A percentile compares a stretch with the other conserved stretches of the same genome.
These are phyloP conservation scores for Amiota communis DNA, from an alignment of 2,888 invertebrate genomes.

Conservation along the genomic window DNA sequence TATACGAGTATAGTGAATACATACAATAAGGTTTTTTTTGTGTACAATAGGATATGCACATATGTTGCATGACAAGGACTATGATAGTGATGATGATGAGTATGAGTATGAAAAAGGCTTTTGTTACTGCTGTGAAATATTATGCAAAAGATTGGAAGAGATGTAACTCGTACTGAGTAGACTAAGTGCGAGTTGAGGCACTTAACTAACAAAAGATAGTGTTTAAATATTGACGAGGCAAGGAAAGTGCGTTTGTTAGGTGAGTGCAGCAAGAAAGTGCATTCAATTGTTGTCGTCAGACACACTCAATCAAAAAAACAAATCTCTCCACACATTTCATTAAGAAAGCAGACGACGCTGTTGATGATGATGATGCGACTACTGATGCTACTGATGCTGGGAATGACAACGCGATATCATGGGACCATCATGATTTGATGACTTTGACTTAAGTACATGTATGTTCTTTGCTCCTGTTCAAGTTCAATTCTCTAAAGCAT, in stretches of 20 bases:
- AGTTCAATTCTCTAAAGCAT: background rate
- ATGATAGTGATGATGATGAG: too few species aligned
- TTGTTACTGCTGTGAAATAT: conserved; percentile 1
- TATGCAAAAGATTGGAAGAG: background rate
- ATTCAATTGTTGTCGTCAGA: conserved; percentile 23
- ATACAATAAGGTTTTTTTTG: background rate
- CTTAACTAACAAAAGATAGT: conserved; percentile 19
- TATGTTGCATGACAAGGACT: background rate
- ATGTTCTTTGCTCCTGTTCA: background rate
- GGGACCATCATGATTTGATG: too few species aligned
- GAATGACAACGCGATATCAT: too few species aligned
- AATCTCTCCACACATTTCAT: conserved; percentile 10
- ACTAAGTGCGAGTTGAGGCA: background rate
- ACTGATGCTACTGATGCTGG: background rate
- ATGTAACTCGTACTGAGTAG: background rate
- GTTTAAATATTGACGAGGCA: conserved; percentile 21
- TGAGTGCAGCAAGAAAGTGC: conserved; percentile 4
- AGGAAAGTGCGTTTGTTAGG: background rate
- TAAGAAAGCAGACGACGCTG: background rate
- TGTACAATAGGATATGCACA: background rate
- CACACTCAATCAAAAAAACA: conserved; percentile 15
- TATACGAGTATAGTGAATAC: too few species aligned
- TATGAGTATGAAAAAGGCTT: background rate
- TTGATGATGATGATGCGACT: background rate
- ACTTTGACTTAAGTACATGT: too few species aligned